These are phyloP conservation scores for Antheraea mylitta DNA, from an alignment of 1,140 invertebrate species.

Conservation along the genomic window DNA sequence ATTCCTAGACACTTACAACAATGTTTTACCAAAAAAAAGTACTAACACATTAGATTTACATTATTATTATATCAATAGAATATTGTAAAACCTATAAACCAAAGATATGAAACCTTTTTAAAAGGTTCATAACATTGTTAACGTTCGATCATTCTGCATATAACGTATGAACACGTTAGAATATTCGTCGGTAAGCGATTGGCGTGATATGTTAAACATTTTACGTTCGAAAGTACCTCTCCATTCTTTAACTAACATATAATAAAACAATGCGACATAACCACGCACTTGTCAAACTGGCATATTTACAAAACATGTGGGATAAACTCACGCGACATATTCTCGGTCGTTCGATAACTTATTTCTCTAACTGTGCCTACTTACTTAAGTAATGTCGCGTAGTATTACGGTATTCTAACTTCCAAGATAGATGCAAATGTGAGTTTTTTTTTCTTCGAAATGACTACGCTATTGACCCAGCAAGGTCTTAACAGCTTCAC, in stretches of 20 bases:
- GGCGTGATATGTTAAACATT: slow-evolving; percentile 16
- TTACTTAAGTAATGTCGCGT: background rate
- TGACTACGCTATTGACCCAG: too few relatives aligned
- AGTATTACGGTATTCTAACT: too few relatives aligned
- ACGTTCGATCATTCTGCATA: background rate
- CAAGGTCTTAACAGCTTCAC: too few relatives aligned
- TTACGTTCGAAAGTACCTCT: slow-evolving; percentile 22
- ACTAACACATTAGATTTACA: too few relatives aligned
- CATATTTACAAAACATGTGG: slow-evolving; percentile 23
- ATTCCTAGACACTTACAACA: too few relatives aligned
- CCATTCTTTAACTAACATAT: slow-evolving; percentile 21
- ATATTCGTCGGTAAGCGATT: slow-evolving; percentile 17
- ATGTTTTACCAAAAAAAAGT: too few relatives aligned
- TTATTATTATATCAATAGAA: too few relatives aligned
- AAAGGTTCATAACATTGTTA: background rate
- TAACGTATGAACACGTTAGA: background rate
- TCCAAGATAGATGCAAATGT: too few relatives aligned
- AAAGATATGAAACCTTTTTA: too few relatives aligned
- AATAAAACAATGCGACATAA: slow-evolving; percentile 23
- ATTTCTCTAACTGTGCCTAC: background rate
- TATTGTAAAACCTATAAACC: too few relatives aligned
- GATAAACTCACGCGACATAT: slow-evolving; percentile 22
- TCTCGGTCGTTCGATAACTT: slow-evolving; percentile 5
- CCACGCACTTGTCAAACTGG: slow-evolving; percentile 18
- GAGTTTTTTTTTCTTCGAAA: too few relatives aligned